Conservation (phyloP, 2,888 invertebrate genomes). For the Drosophila parthenogenetica region DNA sequence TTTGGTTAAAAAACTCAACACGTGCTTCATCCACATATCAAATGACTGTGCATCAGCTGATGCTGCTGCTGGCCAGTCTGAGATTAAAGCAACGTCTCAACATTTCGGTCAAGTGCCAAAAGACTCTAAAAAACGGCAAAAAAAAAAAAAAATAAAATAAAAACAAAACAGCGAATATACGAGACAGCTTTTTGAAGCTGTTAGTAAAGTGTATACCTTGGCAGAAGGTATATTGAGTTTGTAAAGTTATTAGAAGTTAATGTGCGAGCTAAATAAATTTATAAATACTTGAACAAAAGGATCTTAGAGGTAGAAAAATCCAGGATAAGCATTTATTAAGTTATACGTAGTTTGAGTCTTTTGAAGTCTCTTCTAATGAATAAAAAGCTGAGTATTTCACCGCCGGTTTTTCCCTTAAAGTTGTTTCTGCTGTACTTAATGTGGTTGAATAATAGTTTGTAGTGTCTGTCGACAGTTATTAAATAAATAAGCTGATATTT, state of each 20-base stretch:
- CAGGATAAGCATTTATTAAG: too few relatives aligned
- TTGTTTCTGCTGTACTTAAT: conserved; percentile 31
- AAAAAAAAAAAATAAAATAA: conserved; percentile 12
- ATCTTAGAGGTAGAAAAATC: too few relatives aligned
- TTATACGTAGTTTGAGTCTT: too few relatives aligned
- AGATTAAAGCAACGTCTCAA: conserved; percentile 22
- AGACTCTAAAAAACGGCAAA: conserved; percentile 18
- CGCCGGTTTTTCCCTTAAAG: neutral
- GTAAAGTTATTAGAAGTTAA: conserved; percentile 1
- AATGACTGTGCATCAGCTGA: conserved; percentile 3
- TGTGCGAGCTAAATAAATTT: too few relatives aligned
- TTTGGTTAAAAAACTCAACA: conserved; percentile 52
- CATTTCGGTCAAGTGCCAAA: conserved; percentile 34
- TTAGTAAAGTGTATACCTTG: neutral
- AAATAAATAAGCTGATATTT: conserved; percentile 68
- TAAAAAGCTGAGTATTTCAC: neutral
- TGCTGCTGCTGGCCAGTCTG: conserved; percentile 19
- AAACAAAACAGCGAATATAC: conserved; percentile 29
- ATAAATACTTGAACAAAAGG: neutral
- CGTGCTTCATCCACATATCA: neutral
- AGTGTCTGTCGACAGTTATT: conserved; percentile 64
- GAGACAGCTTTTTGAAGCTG: conserved; percentile 41
- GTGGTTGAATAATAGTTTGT: conserved; percentile 61
- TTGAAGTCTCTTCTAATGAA: too few relatives aligned
- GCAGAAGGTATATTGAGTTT: neutral